Evolutionary conservation across 2,797 vertebrate genomes (phyloP).

Genomic region (Sebastes ruberrimus): DNA sequence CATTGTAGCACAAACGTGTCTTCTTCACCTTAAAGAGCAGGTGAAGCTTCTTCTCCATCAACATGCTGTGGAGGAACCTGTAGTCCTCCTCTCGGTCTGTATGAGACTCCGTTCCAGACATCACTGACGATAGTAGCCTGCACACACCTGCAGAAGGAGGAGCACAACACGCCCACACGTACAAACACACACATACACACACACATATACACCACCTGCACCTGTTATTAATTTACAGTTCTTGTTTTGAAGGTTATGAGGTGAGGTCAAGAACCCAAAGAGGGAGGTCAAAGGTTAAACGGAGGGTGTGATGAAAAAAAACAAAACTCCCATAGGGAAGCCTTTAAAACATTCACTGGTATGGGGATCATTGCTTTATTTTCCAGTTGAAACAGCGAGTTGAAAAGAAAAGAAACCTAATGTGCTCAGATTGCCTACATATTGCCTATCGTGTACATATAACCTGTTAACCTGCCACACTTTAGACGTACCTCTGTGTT

Average conservation of each 20-base stretch:
- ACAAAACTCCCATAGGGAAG: background rate
- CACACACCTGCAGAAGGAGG: slow-evolving; percentile 84
- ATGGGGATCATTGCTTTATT: background rate
- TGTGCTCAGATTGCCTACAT: background rate
- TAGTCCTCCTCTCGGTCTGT: slow-evolving; percentile 93
- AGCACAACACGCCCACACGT: background rate
- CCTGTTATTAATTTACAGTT: slow-evolving; percentile 18
- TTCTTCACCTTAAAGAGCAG: slow-evolving; percentile 87
- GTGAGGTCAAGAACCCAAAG: slow-evolving; percentile 21
- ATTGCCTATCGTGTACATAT: background rate
- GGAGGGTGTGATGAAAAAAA: slow-evolving; percentile 7
- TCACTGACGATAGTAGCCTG: slow-evolving; percentile 85
- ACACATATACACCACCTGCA: slow-evolving; percentile 1
- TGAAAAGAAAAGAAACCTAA: background rate
- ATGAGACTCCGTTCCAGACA: slow-evolving; percentile 88
- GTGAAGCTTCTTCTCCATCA: slow-evolving; percentile 96
- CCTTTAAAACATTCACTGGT: background rate
- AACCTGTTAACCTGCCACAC: background rate
- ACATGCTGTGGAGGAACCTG: slow-evolving; percentile 94
- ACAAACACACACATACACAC: background rate
- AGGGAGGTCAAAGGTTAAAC: slow-evolving; percentile 36
- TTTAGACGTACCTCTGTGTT: slow-evolving; percentile 45
- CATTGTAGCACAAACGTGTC: background rate
- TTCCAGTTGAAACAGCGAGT: background rate
- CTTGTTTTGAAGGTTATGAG: slow-evolving; percentile 7